Base-by-base conservation (phyloP, 1,140 invertebrate genomes). In the Cryptotermes secundus region DNA sequence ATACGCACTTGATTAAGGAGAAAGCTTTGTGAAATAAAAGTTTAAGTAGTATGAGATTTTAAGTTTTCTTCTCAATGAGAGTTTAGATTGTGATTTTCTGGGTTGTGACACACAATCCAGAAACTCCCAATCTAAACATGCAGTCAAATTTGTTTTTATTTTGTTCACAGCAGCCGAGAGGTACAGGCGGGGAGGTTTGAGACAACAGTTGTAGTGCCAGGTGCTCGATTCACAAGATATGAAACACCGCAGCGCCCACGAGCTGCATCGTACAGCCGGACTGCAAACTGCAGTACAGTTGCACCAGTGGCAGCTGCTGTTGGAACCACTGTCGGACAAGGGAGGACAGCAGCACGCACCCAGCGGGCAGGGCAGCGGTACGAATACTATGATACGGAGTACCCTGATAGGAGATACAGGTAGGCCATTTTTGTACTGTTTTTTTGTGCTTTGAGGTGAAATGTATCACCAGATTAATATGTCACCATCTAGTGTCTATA, bases 201-300 rank as follows among this genome's bases (percentile, higher is more conserved):
- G 72, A 89, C 89, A 34, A 88, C 89, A 83, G 88, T 90, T 42
- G 88, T 89, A 34, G 89, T 90, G 34, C 86, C 90, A 12, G 88
- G 89, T n/a, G 88, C 88, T 83, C 87, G 90, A 79, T 90, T 90
- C 81, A 89, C 89, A 34, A 88, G 90, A 34, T 86, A 90, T 31
- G 84, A 84, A 49, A 34, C 84, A 24, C 79, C 36, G 34, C 53
- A 35, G 7, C 79, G 84, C 14, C 65, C 79, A 34, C 79, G 0
- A 88, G 88, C 9, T 88, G 89, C 14, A 88, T 81, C 72, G 26
- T 80, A 45, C 84, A 65, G 59, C 59, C 42, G 80, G 24, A 35
- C 53, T 79, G 72, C 84, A 45, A 85, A n/a, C 83, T 59, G 38
- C 45, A 82, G 79, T 7, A 35, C 80, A 12, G 34, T 36, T 80